Conservation (phyloP, 2,888 invertebrate genomes). For the Ormyrus pomaceus region DNA sequence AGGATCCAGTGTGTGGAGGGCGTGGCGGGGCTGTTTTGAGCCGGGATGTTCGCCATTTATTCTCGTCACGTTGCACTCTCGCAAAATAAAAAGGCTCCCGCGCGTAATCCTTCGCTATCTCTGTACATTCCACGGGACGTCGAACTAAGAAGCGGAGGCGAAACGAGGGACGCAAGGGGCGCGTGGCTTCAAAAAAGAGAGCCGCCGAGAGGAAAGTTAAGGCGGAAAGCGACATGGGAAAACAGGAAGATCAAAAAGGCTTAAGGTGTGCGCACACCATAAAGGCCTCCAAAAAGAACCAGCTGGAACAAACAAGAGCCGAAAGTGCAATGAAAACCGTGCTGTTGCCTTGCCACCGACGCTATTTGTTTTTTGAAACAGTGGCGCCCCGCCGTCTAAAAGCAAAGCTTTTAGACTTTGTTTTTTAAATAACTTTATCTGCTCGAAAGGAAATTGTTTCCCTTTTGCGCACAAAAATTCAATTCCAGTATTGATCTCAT, state of each 20-base stretch:
- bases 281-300: conserved; percentile 46
- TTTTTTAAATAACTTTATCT: too few relatives aligned
- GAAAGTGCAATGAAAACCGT: conserved; percentile 22
- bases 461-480: too few relatives aligned
- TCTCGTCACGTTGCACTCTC: conserved; percentile 70
- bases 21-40: conserved; percentile 51
- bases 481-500: too few relatives aligned
- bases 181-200: conserved; percentile 50
- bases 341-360: neutral
- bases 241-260: conserved; percentile 48
- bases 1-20: conserved; percentile 38
- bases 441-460: too few relatives aligned
- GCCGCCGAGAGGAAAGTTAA: conserved; percentile 56
- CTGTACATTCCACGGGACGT: conserved; percentile 68
- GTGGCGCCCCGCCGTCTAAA: too few relatives aligned
- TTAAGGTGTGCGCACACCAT: conserved; percentile 23
- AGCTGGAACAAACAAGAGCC: conserved; percentile 33
- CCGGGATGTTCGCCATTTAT: conserved; percentile 67
- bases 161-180: conserved; percentile 56
- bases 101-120: conserved; percentile 70
- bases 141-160: conserved; percentile 54
- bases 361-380: too few relatives aligned
- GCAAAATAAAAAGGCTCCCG: conserved; percentile 61
- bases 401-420: too few relatives aligned
- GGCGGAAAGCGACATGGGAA: conserved; percentile 33